These are phyloP conservation scores for Drosophila repleta DNA, from an alignment of 1,140 invertebrate species.

Conservation along the genomic window DNA sequence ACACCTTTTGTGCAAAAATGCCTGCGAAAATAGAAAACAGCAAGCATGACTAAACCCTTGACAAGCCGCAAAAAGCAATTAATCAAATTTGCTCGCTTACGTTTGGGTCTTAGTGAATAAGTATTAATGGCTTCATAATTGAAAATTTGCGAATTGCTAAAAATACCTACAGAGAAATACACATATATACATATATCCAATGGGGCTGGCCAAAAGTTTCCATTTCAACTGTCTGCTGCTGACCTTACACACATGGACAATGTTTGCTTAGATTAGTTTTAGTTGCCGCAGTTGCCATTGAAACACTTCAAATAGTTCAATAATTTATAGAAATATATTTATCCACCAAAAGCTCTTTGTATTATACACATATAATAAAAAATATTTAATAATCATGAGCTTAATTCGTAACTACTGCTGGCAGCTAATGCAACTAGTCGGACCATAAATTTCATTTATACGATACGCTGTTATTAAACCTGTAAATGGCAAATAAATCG, in stretches of 20 bases:
- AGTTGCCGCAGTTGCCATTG: too few relatives aligned
- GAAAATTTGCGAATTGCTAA: slow-evolving; percentile 66
- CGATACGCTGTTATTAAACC: slow-evolving; percentile 24
- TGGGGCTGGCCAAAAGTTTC: slow-evolving; percentile 7
- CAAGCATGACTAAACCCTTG: slow-evolving; percentile 65
- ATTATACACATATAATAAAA: too few relatives aligned
- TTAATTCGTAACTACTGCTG: neutral
- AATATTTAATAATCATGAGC: too few relatives aligned
- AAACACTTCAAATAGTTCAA: too few relatives aligned
- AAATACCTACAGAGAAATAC: slow-evolving; percentile 1
- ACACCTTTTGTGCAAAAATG: slow-evolving; percentile 79
- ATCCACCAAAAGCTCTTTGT: too few relatives aligned
- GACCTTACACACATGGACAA: neutral
- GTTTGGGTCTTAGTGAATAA: slow-evolving; percentile 72
- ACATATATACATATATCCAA: slow-evolving; percentile 16
- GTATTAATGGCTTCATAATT: slow-evolving; percentile 78
- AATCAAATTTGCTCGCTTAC: slow-evolving; percentile 62
- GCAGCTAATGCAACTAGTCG: neutral
- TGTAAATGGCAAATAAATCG: slow-evolving; percentile 29
- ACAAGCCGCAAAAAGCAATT: slow-evolving; percentile 73
- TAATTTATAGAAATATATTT: too few relatives aligned
- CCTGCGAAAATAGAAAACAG: slow-evolving; percentile 78
- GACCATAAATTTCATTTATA: slow-evolving; percentile 10
- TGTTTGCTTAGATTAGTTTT: too few relatives aligned
- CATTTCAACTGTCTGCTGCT: neutral